Conservation (phyloP, 2,888 invertebrate genomes). For the Drosophila ezoana region DNA sequence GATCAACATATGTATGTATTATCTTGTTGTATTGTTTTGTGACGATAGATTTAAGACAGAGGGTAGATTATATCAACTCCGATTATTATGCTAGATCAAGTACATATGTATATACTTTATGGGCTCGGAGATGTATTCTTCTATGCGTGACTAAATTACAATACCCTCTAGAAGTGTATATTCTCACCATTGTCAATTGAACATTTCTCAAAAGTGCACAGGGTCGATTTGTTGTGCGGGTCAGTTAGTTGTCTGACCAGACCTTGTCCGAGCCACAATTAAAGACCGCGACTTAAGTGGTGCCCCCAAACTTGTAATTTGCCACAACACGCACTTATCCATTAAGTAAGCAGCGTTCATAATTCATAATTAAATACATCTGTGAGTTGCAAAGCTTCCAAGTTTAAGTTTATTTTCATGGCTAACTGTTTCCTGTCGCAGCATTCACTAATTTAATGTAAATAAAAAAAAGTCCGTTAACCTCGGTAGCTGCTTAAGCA, state of each 20-base stretch:
- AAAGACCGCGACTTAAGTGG: conserved; percentile 21
- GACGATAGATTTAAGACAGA: no score
- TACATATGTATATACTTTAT: neutral
- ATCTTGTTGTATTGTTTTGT: no score
- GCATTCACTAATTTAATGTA: conserved; percentile 35
- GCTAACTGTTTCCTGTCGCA: conserved; percentile 49
- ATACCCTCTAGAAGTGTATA: neutral
- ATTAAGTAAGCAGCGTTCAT: conserved; percentile 36
- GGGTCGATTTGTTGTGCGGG: conserved; percentile 39
- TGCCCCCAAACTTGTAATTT: conserved; percentile 40
- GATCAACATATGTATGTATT: no score
- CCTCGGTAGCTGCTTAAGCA: conserved; percentile 4
- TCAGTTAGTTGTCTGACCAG: conserved; percentile 14
- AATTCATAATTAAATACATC: conserved; percentile 46
- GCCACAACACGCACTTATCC: conserved; percentile 48
- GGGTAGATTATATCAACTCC: no score
- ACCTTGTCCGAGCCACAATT: conserved; percentile 46
- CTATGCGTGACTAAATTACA: neutral
- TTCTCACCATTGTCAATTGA: conserved; percentile 44
- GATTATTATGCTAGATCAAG: neutral
- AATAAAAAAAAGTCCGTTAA: conserved; percentile 22
- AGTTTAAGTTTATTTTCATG: conserved; percentile 15
- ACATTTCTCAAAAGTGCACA: conserved; percentile 30
- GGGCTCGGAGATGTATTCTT: neutral
- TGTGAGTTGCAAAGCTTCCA: conserved; percentile 5